Evolutionary conservation across 2,113 vertebrate species (phyloP).

Genomic region (Archilochus colubris): DNA sequence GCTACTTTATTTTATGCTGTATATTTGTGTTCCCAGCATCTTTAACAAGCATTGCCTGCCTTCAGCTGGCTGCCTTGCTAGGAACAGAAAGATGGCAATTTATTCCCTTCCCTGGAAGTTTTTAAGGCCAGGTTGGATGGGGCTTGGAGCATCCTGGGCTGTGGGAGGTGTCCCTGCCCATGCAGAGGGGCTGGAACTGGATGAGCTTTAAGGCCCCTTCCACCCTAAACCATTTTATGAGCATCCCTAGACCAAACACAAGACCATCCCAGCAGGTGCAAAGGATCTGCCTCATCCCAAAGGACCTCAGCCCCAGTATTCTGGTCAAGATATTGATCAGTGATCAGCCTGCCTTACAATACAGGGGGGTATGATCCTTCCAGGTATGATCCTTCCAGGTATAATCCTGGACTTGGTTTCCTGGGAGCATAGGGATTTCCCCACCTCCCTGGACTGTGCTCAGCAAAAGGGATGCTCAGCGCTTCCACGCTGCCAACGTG

Average conservation of each 20-base stretch:
- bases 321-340: background rate
- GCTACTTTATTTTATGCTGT: background rate
- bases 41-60: background rate
- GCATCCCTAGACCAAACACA: rapidly evolving
- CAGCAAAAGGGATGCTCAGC: background rate
- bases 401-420: background rate
- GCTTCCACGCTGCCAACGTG: background rate
- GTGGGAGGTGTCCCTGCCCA: too few relatives aligned
- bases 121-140: too few relatives aligned
- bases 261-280: background rate
- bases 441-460: background rate
- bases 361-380: background rate
- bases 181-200: too few relatives aligned
- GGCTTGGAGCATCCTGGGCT: too few relatives aligned
- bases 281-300: background rate
- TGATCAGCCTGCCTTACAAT: background rate
- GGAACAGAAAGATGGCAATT: background rate
- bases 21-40: background rate
- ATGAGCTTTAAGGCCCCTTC: too few relatives aligned
- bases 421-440: background rate
- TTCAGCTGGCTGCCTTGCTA: background rate
- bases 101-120: too few relatives aligned
- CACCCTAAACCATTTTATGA: too few relatives aligned
- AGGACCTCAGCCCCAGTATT: background rate
- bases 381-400: background rate